These are phyloP conservation scores for Ficedula albicollis DNA, from an alignment of 2,797 vertebrate genomes.

Conservation along the genomic window DNA sequence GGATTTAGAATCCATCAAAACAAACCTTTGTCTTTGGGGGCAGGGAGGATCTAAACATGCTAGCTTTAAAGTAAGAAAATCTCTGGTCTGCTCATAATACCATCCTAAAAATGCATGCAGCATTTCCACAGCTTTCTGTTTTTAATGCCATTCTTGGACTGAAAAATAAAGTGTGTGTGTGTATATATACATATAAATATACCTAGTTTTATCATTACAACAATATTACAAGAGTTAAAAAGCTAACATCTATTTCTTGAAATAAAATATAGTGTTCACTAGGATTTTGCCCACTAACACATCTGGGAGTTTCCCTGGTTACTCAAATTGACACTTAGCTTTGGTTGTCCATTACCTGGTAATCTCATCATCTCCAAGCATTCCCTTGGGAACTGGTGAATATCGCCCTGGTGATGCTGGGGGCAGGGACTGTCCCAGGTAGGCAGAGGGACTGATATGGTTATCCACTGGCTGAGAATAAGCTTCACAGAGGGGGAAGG, in stretches of 20 bases:
- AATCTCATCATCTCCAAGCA: slow-evolving; percentile 89
- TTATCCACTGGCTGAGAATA: slow-evolving; percentile 91
- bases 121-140: background rate
- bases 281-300: background rate
- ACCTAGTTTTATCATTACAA: background rate
- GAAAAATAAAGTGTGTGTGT: background rate
- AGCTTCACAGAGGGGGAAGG: slow-evolving; percentile 72
- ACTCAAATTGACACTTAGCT: background rate
- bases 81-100: background rate
- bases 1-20: slow-evolving; percentile 22
- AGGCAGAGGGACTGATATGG: slow-evolving; percentile 87
- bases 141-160: background rate
- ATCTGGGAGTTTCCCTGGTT: background rate
- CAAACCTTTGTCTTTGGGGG: background rate
- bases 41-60: background rate
- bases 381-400: slow-evolving; percentile 88
- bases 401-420: slow-evolving; percentile 86
- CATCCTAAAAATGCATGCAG: background rate
- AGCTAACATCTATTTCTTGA: background rate
- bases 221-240: background rate
- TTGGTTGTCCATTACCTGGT: slow-evolving; percentile 80
- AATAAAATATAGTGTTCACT: background rate
- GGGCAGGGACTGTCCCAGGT: slow-evolving; percentile 82
- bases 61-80: background rate
- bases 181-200: background rate